phyloP scores from a whole-genome alignment of 2,888 invertebrate species.

The Peribatodes rhomboidaria region DNA sequence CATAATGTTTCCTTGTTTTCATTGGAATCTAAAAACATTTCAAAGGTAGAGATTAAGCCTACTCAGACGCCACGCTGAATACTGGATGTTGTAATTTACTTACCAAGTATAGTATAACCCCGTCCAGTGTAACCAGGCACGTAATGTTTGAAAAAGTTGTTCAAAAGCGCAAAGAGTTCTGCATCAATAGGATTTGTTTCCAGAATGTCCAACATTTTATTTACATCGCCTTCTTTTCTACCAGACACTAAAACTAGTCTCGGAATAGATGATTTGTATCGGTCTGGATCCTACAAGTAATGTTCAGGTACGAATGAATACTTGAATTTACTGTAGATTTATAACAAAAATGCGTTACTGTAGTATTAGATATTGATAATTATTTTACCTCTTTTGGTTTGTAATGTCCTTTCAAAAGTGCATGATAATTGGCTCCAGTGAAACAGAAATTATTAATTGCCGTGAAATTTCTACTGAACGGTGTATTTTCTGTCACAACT shows the following conservation, averaged over 20 bases:
- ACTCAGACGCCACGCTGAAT: background rate
- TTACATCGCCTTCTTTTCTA: slow-evolving; percentile 78
- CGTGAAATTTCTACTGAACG: slow-evolving; percentile 57
- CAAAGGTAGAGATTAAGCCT: background rate
- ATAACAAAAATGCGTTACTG: too few relatives aligned
- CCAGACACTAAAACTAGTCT: slow-evolving; percentile 84
- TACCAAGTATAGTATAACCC: slow-evolving; percentile 86
- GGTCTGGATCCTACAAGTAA: slow-evolving; percentile 51
- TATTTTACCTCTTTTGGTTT: slow-evolving; percentile 60
- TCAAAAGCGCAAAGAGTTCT: slow-evolving; percentile 80
- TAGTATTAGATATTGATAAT: too few relatives aligned
- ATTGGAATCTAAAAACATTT: slow-evolving; percentile 51
- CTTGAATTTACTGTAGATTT: background rate
- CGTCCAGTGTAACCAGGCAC: slow-evolving; percentile 87
- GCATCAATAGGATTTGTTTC: slow-evolving; percentile 67
- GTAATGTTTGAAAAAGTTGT: slow-evolving; percentile 74
- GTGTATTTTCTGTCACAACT: slow-evolving; percentile 55
- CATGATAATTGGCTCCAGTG: slow-evolving; percentile 58
- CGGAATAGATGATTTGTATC: slow-evolving; percentile 65
- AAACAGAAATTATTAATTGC: slow-evolving; percentile 61
- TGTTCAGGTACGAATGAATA: background rate
- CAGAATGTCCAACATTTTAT: slow-evolving; percentile 63
- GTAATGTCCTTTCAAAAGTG: slow-evolving; percentile 60
- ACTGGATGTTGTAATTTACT: slow-evolving; percentile 46
- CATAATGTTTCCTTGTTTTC: slow-evolving; percentile 53